Conservation (phyloP, 2,888 invertebrate genomes). For the Caenorhabditis afra region DNA sequence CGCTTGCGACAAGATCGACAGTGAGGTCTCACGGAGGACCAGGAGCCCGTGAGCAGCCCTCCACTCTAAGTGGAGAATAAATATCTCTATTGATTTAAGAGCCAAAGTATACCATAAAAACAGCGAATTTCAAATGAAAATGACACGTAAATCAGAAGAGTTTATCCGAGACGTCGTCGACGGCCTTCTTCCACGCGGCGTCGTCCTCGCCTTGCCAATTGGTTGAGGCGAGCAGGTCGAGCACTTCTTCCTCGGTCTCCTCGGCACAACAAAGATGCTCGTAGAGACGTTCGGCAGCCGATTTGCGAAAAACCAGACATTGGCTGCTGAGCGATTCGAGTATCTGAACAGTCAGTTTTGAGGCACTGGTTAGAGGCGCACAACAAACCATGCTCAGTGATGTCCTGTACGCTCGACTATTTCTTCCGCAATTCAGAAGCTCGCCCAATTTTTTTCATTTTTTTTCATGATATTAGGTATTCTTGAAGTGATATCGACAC, state of each 20-base stretch:
- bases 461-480: not conserved
- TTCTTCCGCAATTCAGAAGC: constrained; percentile 44
- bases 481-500: constrained; percentile 2
- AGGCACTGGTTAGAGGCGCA: too few relatives aligned
- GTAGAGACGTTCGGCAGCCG: constrained; percentile 75
- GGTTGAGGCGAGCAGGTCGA: constrained; percentile 41
- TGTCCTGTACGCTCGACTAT: constrained; percentile 37
- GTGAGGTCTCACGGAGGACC: too few relatives aligned
- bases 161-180: constrained; percentile 34
- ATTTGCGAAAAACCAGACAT: constrained; percentile 68
- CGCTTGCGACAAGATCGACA: too few relatives aligned
- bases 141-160: constrained; percentile 20
- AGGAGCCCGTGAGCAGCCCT: too few relatives aligned
- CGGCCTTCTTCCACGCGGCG: constrained; percentile 14
- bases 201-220: constrained; percentile 52
- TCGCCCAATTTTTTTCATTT: too few relatives aligned
- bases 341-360: constrained; percentile 66
- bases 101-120: constrained; percentile 2
- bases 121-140: not conserved
- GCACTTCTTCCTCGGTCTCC: constrained; percentile 51
- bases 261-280: constrained; percentile 71
- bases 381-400: constrained; percentile 39
- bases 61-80: too few relatives aligned
- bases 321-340: constrained; percentile 65
- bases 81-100: constrained; percentile 1